Conservation (phyloP, 2,888 invertebrate genomes). For the Perdita meconis region DNA sequence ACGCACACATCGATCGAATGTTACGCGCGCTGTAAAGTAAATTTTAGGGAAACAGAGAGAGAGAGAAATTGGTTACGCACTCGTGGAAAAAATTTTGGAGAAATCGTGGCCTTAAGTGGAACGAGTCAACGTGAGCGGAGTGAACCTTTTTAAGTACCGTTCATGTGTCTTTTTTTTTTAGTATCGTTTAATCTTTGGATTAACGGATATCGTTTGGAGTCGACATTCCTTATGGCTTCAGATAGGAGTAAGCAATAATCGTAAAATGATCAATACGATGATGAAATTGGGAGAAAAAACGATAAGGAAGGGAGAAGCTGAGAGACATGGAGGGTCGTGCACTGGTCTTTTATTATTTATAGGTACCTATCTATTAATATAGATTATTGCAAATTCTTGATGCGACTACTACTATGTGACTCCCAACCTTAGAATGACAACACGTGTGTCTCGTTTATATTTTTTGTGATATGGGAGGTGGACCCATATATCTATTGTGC, state of each 20-base stretch:
- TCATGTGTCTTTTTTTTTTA: not conserved
- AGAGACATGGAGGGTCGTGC: not conserved
- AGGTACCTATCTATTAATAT: too few species aligned
- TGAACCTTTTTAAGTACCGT: not conserved
- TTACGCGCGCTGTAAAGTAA: not conserved
- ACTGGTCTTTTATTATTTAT: too few species aligned
- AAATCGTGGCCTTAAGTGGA: not conserved
- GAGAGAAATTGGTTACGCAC: not conserved
- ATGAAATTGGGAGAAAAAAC: not conserved
- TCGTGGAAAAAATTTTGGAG: not conserved
- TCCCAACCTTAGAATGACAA: too few species aligned
- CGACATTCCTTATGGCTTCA: not conserved
- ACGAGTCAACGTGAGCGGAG: not conserved
- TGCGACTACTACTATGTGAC: too few species aligned
- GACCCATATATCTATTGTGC: too few species aligned
- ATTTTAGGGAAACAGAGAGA: not conserved
- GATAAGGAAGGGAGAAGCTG: not conserved
- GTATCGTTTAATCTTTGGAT: not conserved
- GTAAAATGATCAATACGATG: constrained; percentile 6
- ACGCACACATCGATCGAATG: not conserved
- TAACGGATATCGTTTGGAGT: constrained; percentile 1
- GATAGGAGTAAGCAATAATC: not conserved
- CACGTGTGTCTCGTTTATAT: too few species aligned
- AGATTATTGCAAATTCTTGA: too few species aligned
- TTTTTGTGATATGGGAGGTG: too few species aligned